These are phyloP conservation scores for Phoenicopterus ruber DNA, from an alignment of 2,113 vertebrate species.

Conservation along the genomic window DNA sequence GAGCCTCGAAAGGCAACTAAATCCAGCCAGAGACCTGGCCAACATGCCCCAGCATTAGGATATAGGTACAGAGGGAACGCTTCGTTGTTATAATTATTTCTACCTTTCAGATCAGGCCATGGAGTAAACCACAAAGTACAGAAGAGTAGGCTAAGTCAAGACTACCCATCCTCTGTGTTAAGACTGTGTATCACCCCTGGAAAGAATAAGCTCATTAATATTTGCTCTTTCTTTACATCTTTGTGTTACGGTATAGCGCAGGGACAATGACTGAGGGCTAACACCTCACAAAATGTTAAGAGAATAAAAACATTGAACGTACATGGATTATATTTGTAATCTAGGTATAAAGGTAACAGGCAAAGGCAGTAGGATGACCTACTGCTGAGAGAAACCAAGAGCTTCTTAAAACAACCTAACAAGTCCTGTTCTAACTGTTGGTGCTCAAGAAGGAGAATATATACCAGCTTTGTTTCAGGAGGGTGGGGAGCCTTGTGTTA, in stretches of 20 bases:
- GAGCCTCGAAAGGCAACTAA: not conserved
- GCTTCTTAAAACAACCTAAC: not conserved
- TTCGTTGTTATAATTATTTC: not conserved
- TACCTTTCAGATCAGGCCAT: not conserved
- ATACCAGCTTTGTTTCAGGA: not conserved
- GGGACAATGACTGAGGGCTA: not conserved
- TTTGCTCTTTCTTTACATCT: not conserved
- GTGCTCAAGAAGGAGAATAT: not conserved
- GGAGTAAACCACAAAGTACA: not conserved
- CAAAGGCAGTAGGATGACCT: not conserved
- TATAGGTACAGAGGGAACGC: not conserved
- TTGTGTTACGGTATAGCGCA: not conserved
- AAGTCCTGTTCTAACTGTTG: not conserved
- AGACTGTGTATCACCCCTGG: not conserved
- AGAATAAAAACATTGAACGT: not conserved
- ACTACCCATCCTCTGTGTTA: not conserved
- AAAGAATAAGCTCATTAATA: not conserved
- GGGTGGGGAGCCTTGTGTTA: not conserved
- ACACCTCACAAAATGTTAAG: not conserved
- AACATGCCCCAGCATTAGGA: not conserved
- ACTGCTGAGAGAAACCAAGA: not conserved
- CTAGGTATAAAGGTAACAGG: not conserved
- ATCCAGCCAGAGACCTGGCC: not conserved
- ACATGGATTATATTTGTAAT: not conserved
- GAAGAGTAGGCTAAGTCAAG: not conserved